Percentiles rank a stretch among this genome's conserved stretches.
Conservation (phyloP, 2,113 vertebrate species). For the Trematomus loennbergii region DNA sequence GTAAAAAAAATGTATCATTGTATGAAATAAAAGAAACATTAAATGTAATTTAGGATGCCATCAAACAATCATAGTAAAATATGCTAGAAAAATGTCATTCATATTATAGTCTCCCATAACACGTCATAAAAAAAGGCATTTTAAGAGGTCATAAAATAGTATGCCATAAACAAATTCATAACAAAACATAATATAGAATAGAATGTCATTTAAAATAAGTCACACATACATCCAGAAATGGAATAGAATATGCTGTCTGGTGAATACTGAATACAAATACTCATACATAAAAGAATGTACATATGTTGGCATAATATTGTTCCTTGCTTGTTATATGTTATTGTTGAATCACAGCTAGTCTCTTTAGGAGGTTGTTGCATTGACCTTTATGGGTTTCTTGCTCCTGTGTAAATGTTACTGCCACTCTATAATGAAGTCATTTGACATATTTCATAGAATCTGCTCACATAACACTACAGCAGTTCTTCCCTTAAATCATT, state of each 20-base stretch:
- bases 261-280: too few relatives aligned
- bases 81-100: not conserved
- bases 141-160: not conserved
- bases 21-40: not conserved
- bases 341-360: not conserved
- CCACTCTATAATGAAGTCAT: not conserved
- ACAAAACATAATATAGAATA: too few relatives aligned
- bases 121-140: not conserved
- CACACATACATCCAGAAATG: too few relatives aligned
- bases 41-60: not conserved
- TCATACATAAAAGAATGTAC: too few relatives aligned
- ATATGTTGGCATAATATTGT: too few relatives aligned
- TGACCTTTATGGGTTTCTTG: not conserved
- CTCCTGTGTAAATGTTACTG: not conserved
- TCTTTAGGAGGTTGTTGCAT: not conserved
- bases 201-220: too few relatives aligned
- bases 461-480: not conserved
- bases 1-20: not conserved
- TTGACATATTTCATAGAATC: not conserved
- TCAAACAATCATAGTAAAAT: not conserved
- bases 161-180: too few relatives aligned
- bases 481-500: not conserved
- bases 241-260: too few relatives aligned
- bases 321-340: too few relatives aligned
- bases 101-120: not conserved